Evolutionary conservation across 2,113 vertebrate genomes (phyloP).

Genomic region (Catharus minimus): DNA sequence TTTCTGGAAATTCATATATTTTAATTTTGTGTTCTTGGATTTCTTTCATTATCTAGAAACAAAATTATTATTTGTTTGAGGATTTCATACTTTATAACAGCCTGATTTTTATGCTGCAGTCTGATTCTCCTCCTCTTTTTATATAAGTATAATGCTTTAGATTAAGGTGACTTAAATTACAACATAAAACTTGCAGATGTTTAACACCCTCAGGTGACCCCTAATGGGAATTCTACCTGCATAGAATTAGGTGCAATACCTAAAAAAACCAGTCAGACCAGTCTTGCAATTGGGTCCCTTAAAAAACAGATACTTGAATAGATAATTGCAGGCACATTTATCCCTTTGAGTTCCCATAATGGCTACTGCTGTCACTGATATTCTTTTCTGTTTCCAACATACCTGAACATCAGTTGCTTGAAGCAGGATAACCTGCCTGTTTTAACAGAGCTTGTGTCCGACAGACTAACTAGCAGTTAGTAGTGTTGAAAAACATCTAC

Average conservation of each 20-base stretch:
- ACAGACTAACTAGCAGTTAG: not conserved
- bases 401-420: not conserved
- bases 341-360: not conserved
- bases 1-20: constrained; percentile 99
- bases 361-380: not conserved
- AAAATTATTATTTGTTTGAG: not conserved
- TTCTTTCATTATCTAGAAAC: constrained; percentile 94
- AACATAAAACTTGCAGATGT: not conserved
- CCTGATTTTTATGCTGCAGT: not conserved
- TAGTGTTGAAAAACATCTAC: not conserved
- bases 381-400: not conserved
- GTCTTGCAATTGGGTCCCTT: fast-evolving
- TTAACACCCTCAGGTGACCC: not conserved
- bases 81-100: not conserved
- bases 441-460: not conserved
- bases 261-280: not conserved
- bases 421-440: not conserved
- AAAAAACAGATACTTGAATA: not conserved
- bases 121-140: not conserved
- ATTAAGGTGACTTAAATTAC: not conserved
- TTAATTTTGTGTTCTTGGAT: constrained; percentile 99
- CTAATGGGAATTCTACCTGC: not conserved
- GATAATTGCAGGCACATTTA: not conserved
- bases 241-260: not conserved
- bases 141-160: not conserved